phyloP scores from a whole-genome alignment of 2,797 vertebrate genomes.

The Sebastes matsubarae region DNA sequence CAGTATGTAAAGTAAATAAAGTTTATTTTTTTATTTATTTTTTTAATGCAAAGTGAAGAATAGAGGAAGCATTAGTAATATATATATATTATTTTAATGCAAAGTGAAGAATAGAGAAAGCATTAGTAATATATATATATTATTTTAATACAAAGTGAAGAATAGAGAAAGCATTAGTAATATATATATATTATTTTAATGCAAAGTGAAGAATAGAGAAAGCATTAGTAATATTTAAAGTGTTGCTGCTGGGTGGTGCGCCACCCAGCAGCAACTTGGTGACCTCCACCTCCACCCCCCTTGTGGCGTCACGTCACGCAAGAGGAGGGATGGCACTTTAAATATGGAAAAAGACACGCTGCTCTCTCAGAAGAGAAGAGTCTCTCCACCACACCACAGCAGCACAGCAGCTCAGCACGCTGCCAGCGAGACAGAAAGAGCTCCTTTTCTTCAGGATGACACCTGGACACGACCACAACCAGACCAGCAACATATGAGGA shows the following conservation, averaged over 20 bases:
- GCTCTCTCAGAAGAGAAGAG: conserved; percentile 32
- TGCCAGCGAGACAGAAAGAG: background rate
- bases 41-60: background rate
- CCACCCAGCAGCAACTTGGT: conserved; percentile 42
- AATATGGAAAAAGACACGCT: conserved; percentile 81
- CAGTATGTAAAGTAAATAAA: no score
- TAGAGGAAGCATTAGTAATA: no score
- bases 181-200: no score
- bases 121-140: no score
- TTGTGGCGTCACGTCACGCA: conserved; percentile 79
- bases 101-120: no score
- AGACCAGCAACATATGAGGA: conserved; percentile 42
- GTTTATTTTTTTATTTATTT: no score
- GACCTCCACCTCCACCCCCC: conserved; percentile 52
- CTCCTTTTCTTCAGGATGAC: conserved; percentile 20
- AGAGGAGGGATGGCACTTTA: conserved; percentile 83
- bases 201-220: no score
- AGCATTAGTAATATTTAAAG: background rate
- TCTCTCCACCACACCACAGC: conserved; percentile 11
- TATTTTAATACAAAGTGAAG: background rate
- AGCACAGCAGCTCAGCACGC: conserved; percentile 23
- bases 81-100: no score
- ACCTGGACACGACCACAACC: background rate
- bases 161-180: no score
- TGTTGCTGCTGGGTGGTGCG: background rate